These are phyloP conservation scores for Coenonympha glycerion DNA, from an alignment of 2,888 invertebrate genomes.

Conservation along the genomic window DNA sequence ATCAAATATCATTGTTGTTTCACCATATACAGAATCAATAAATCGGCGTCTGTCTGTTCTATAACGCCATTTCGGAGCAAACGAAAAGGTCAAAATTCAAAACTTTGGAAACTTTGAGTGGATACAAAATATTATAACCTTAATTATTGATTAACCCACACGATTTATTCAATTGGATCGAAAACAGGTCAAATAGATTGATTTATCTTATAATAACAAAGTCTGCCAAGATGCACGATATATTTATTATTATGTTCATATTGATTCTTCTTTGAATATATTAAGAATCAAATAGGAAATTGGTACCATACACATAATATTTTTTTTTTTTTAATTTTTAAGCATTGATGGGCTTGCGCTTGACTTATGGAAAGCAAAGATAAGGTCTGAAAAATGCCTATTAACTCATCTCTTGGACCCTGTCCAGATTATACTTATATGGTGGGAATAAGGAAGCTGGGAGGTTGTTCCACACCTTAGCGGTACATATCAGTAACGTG, in stretches of 20 bases:
- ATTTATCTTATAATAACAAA: slow-evolving; percentile 47
- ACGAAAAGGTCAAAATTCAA: slow-evolving; percentile 21
- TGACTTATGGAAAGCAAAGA: too few relatives aligned
- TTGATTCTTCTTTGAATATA: background rate
- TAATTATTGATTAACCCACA: slow-evolving; percentile 58
- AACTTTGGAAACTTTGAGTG: slow-evolving; percentile 16
- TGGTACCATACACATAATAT: too few relatives aligned
- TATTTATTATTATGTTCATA: slow-evolving; percentile 18
- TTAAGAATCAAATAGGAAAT: background rate
- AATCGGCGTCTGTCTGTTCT: slow-evolving; percentile 11
- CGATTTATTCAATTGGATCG: slow-evolving; percentile 39
- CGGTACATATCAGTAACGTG: too few relatives aligned
- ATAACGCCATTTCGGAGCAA: slow-evolving; percentile 9
- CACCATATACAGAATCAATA: slow-evolving; percentile 16
- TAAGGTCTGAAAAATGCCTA: too few relatives aligned
- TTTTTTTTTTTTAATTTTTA: too few relatives aligned
- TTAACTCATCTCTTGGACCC: too few relatives aligned
- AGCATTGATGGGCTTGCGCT: too few relatives aligned
- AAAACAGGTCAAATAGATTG: slow-evolving; percentile 49
- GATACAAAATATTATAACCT: slow-evolving; percentile 35
- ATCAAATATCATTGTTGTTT: slow-evolving; percentile 7
- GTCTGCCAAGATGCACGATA: slow-evolving; percentile 36
- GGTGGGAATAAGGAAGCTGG: too few relatives aligned
- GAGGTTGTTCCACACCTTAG: too few relatives aligned
- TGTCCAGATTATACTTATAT: too few relatives aligned